Evolutionary conservation across 2,888 invertebrate species (phyloP).

Genomic region (Eupithecia abbreviata): DNA sequence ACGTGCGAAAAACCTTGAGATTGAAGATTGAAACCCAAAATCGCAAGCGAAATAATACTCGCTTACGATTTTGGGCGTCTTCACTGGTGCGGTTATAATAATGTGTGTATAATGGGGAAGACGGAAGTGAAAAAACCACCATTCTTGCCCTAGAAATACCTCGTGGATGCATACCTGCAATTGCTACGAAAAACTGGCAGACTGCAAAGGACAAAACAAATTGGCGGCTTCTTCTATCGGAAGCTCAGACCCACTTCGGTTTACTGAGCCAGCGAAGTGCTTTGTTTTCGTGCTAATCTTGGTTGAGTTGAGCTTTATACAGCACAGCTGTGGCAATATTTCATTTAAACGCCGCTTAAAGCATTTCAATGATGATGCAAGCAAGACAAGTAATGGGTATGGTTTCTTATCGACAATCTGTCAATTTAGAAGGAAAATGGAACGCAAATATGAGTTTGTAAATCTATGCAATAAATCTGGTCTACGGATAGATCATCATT

Average conservation of each 20-base stretch:
- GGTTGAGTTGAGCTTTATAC: neutral
- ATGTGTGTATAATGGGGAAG: no score
- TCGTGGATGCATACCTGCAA: neutral
- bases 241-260: conserved; percentile 9
- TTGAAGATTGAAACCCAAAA: neutral
- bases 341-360: neutral
- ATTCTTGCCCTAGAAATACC: neutral
- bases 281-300: conserved; percentile 1
- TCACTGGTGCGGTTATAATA: no score
- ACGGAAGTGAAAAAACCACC: neutral
- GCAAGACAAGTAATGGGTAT: neutral
- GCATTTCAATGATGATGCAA: neutral
- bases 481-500: conserved; percentile 21
- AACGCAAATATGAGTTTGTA: neutral
- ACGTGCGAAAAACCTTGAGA: neutral
- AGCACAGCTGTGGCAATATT: neutral
- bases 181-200: neutral
- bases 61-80: no score
- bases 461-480: conserved; percentile 1
- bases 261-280: conserved; percentile 6
- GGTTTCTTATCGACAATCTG: neutral
- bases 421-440: neutral
- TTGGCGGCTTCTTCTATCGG: conserved; percentile 2
- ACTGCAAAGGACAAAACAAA: neutral
- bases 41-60: neutral